phyloP scores from a whole-genome alignment of 2,888 invertebrate genomes.

The Drosophila nigricruria region DNA sequence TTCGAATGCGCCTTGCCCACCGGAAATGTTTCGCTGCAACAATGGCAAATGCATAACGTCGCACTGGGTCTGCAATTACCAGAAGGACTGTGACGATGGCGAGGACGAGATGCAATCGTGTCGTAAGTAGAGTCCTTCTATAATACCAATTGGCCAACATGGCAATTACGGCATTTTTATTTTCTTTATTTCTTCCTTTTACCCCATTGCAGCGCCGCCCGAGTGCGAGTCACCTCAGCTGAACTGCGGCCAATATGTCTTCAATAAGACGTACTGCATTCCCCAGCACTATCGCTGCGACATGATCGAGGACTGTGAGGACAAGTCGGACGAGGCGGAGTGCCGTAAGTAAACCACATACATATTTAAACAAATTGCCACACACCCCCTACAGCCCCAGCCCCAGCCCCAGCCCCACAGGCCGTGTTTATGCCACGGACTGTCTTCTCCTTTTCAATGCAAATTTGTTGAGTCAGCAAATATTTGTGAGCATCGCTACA shows the following conservation, averaged over 20 bases:
- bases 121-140: conserved; percentile 89
- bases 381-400: background rate
- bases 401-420: background rate
- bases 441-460: conserved; percentile 48
- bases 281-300: conserved; percentile 97
- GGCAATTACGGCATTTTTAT: background rate
- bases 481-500: conserved; percentile 46
- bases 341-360: conserved; percentile 92
- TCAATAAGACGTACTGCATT: conserved; percentile 98
- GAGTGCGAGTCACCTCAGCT: conserved; percentile 96
- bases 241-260: conserved; percentile 96
- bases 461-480: conserved; percentile 72
- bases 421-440: too few relatives aligned
- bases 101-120: conserved; percentile 96
- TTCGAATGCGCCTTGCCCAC: conserved; percentile 87
- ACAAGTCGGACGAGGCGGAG: conserved; percentile 97
- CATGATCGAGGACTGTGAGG: conserved; percentile 97
- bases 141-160: background rate
- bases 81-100: conserved; percentile 96
- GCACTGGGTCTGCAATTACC: conserved; percentile 96
- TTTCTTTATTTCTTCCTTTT: background rate
- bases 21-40: conserved; percentile 92
- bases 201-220: conserved; percentile 91
- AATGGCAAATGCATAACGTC: conserved; percentile 95
- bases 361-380: conserved; percentile 14